A percentile compares a stretch with the other conserved stretches of the same genome.
Evolutionary conservation across 1,140 invertebrate genomes (phyloP).

Genomic region (Zaprionus capensis): DNA sequence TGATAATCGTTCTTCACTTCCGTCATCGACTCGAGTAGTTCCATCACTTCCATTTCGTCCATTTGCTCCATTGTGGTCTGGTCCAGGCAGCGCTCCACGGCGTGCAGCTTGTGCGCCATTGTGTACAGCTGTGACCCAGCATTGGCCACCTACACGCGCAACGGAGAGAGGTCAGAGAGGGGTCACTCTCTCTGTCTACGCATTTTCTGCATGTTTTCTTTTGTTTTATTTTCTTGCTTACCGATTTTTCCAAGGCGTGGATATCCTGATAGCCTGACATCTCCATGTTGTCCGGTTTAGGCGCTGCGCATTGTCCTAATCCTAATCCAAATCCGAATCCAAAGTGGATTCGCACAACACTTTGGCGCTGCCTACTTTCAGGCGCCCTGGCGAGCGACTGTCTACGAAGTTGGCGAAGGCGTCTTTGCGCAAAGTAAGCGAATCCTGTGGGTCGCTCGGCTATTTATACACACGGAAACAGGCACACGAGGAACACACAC

Average conservation of each 20-base stretch:
- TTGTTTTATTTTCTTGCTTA: constrained; percentile 35
- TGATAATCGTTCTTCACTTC: constrained; percentile 87
- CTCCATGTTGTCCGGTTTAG: constrained; percentile 46
- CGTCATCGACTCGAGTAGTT: constrained; percentile 86
- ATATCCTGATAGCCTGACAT: constrained; percentile 76
- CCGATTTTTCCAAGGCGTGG: constrained; percentile 80
- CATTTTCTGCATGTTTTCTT: constrained; percentile 1
- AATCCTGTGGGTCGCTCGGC: constrained; percentile 59
- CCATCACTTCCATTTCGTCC: constrained; percentile 85
- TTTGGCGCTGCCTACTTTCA: constrained; percentile 38
- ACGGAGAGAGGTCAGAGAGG: no score
- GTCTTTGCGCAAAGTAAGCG: constrained; percentile 57
- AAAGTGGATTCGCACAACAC: not conserved
- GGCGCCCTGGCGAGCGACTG: constrained; percentile 36
- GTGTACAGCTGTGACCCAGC: constrained; percentile 81
- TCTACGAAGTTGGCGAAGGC: constrained; percentile 31
- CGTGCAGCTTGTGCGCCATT: constrained; percentile 78
- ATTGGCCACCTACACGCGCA: constrained; percentile 66
- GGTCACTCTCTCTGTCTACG: no score
- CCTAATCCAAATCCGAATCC: not conserved
- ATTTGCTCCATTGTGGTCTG: constrained; percentile 77
- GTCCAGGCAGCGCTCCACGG: constrained; percentile 78
- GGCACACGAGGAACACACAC: not conserved
- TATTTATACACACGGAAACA: constrained; percentile 64
- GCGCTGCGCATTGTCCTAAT: constrained; percentile 15